Percentiles rank a stretch among this genome's conserved stretches.
phyloP scores from a whole-genome alignment of 37 sponge, comb jelly and placozoan genomes.

The Theonella swinhoei region DNA sequence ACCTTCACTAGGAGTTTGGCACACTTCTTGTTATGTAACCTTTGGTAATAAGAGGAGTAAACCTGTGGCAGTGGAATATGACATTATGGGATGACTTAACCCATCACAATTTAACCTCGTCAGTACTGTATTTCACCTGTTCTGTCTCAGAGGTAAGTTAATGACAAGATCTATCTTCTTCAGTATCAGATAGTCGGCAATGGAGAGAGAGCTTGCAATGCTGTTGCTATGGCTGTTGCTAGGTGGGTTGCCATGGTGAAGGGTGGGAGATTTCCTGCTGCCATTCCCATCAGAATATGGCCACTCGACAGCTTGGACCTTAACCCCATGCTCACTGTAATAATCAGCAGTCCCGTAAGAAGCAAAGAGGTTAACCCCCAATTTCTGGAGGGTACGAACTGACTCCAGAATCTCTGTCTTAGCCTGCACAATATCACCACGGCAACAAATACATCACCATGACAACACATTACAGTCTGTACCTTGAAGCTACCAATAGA shows the following conservation, averaged over 20 bases:
- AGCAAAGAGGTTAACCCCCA: constrained; percentile 86
- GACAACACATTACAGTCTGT: too few species aligned
- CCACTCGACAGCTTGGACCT: constrained; percentile 91
- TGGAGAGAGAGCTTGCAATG: constrained; percentile 36
- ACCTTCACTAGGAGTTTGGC: constrained; percentile 92
- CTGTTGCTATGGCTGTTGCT: constrained; percentile 1
- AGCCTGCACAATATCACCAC: constrained; percentile 42
- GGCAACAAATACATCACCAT: background rate
- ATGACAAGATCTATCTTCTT: constrained; percentile 95
- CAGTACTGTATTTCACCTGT: too few species aligned
- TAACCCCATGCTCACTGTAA: constrained; percentile 83
- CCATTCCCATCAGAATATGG: constrained; percentile 64
- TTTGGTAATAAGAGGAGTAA: constrained; percentile 42
- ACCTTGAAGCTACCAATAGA: constrained; percentile 97
- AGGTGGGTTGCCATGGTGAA: background rate
- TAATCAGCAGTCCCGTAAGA: constrained; percentile 95
- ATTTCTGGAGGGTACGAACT: constrained; percentile 69
- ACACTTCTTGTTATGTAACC: constrained; percentile 91
- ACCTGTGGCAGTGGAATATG: too few species aligned
- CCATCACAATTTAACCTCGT: too few species aligned
- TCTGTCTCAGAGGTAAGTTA: constrained; percentile 88
- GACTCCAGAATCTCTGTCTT: constrained; percentile 92
- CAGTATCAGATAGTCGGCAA: constrained; percentile 80
- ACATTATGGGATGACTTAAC: too few species aligned
- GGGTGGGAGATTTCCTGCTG: background rate